Base-by-base conservation (phyloP, 2,113 vertebrate genomes). In the Ursus arctos region DNA sequence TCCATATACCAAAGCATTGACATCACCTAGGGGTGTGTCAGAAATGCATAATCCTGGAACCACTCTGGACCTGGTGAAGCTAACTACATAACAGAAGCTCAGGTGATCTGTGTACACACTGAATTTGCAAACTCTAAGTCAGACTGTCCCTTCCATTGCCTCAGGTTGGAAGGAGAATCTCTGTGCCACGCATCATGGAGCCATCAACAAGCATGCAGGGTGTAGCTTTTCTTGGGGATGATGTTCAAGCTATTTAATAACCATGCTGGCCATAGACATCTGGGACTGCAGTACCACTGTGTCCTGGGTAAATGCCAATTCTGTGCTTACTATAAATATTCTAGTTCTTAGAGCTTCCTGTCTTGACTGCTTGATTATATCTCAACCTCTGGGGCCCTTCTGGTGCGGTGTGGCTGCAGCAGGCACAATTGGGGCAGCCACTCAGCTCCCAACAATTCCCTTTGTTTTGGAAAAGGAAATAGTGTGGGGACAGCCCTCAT, bases 271-370 rank as follows among this genome's bases (percentile, higher is more conserved):
- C 63, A 28, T 1, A 43, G 79, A 40, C 12, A 12, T 31, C 71
- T 6, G 13, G 21, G 63, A 63, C 1, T 15, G 16, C 16, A 31
- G 28, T 7, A 43, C 2, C 3, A 0, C 3, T n/a, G 10, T n/a
- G 47, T 57, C 43, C 74, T 16, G 65, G 36, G 12, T 26, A 19
- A 55, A 40, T 65, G 74, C 24, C 57, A 67, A 7, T 51, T 59
- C 49, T 3, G 2, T 57, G 28, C 57, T 88, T 69, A 11, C 59
- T 80, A 47, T n/a, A 63, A 36, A 55, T 22, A 36, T 26, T 47
- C 83, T 80, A 15, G 21, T 16, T 80, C 81, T 63, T 63, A 63
- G 40, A 61, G 18, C 63, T 82, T 94, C 33, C 67, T 80, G 31
- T 63, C 63, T 31, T 13, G 40, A 61, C 28, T 74, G 19, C 59